These are phyloP conservation scores for Villa cingulata DNA, from an alignment of 2,888 invertebrate species.

Conservation along the genomic window DNA sequence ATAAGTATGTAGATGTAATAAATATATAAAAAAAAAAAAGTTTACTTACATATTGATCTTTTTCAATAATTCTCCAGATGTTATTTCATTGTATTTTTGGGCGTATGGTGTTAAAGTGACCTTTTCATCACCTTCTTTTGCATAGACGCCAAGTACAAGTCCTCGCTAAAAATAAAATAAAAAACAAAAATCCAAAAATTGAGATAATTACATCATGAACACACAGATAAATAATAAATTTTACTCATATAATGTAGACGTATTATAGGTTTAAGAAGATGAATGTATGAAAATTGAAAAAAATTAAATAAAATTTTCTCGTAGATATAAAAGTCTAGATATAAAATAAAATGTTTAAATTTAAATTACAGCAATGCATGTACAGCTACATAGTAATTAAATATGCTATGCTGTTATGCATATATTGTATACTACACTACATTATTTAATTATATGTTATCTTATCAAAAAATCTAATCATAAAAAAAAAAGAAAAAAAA, in stretches of 20 bases:
- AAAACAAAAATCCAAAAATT: background rate
- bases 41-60: slow-evolving; percentile 12
- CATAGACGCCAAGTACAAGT: slow-evolving; percentile 14
- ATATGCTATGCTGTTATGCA: too few relatives aligned
- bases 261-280: too few relatives aligned
- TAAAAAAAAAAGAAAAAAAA: background rate
- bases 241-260: too few relatives aligned
- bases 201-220: too few relatives aligned
- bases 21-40: too few relatives aligned
- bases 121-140: slow-evolving; percentile 5
- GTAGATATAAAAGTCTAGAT: background rate
- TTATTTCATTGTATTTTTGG: slow-evolving; percentile 11
- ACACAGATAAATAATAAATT: too few relatives aligned
- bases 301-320: background rate
- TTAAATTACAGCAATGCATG: too few relatives aligned
- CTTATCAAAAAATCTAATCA: background rate
- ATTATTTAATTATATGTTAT: background rate
- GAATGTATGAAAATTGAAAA: background rate
- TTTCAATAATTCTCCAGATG: slow-evolving; percentile 12
- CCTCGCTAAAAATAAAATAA: slow-evolving; percentile 9
- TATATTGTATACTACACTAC: background rate
- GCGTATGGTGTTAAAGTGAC: slow-evolving; percentile 11
- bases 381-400: too few relatives aligned
- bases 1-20: too few relatives aligned
- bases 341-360: background rate